Evolutionary conservation across 2,113 vertebrate species (phyloP).

Genomic region (Ictalurus punctatus): DNA sequence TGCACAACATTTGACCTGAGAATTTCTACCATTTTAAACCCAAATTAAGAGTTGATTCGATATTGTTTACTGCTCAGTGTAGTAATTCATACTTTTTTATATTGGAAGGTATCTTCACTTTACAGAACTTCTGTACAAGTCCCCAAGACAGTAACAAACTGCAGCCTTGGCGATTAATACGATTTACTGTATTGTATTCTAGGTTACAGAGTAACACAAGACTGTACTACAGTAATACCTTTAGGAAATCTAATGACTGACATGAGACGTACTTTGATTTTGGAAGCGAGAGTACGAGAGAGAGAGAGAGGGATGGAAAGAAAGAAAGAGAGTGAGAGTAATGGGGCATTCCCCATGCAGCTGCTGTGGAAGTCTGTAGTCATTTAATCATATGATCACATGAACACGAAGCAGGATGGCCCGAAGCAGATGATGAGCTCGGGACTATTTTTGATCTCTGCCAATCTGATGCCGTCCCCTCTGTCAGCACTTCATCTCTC

Average conservation of each 20-base stretch:
- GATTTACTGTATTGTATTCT: background rate
- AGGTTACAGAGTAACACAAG: background rate
- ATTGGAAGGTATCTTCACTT: background rate
- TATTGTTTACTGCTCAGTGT: background rate
- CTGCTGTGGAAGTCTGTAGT: slow-evolving; percentile 24
- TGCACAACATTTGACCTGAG: background rate
- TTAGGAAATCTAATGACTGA: background rate
- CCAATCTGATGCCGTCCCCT: background rate
- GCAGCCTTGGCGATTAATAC: background rate
- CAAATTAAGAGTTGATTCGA: background rate
- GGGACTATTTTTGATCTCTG: slow-evolving; percentile 47
- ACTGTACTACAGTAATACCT: background rate
- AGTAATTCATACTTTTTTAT: background rate
- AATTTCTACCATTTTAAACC: background rate
- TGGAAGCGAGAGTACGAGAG: background rate
- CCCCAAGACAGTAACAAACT: background rate
- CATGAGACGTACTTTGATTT: background rate
- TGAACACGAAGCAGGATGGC: slow-evolving; percentile 24
- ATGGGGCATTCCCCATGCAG: slow-evolving; percentile 25
- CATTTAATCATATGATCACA: background rate
- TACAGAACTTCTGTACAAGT: background rate
- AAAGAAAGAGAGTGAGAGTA: background rate
- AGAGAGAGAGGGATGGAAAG: background rate
- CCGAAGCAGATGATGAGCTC: slow-evolving; percentile 35
- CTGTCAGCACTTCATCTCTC: background rate